Evolutionary conservation across 2,113 vertebrate genomes (phyloP).

Genomic region (Seriola rivoliana): DNA sequence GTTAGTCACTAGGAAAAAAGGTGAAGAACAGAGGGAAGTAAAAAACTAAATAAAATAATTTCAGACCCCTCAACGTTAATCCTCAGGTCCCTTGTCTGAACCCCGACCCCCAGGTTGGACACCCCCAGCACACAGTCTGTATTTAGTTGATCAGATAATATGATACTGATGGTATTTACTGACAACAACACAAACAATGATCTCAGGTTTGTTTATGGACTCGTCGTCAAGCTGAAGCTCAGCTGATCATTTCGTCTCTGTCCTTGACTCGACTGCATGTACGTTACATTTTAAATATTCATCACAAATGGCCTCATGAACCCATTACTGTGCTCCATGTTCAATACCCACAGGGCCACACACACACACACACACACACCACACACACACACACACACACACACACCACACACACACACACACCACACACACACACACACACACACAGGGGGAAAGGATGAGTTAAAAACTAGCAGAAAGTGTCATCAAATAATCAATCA

Average conservation of each 20-base stretch:
- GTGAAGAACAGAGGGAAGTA: too few relatives aligned
- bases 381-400: constrained; percentile 26
- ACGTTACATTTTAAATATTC: constrained; percentile 80
- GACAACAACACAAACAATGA: constrained; percentile 17
- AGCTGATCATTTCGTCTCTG: constrained; percentile 56
- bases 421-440: constrained; percentile 21
- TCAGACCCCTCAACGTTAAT: too few relatives aligned
- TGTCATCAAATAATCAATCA: constrained; percentile 82
- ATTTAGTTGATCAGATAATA: not conserved
- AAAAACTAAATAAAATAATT: too few relatives aligned
- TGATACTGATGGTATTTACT: constrained; percentile 34
- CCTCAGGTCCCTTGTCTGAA: not conserved
- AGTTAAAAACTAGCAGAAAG: constrained; percentile 70
- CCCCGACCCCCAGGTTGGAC: not conserved
- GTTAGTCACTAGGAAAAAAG: too few relatives aligned
- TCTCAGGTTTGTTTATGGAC: constrained; percentile 44
- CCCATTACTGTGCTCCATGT: constrained; percentile 63
- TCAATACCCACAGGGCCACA: constrained; percentile 33
- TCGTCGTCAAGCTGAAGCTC: constrained; percentile 15
- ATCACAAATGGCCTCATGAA: constrained; percentile 72
- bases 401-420: not conserved
- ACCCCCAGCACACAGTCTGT: not conserved
- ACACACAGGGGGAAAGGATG: constrained; percentile 51
- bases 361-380: constrained; percentile 1
- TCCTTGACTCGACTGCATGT: constrained; percentile 68